These are phyloP conservation scores for Onthophagus taurus DNA, from an alignment of 1,140 invertebrate species.

Conservation along the genomic window DNA sequence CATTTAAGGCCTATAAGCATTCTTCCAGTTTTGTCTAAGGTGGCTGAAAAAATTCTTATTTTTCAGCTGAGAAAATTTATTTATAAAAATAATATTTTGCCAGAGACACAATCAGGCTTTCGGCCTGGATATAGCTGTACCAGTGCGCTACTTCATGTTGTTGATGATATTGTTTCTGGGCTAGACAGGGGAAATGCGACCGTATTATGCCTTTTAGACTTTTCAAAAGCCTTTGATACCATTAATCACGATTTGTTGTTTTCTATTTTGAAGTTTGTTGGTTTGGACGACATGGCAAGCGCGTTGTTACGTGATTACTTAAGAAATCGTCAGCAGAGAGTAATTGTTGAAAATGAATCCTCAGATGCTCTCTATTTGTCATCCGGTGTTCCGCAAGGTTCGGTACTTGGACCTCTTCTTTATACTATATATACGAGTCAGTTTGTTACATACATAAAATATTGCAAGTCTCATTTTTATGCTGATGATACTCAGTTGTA, in stretches of 20 bases:
- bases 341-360: neutral
- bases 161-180: slow-evolving; percentile 27
- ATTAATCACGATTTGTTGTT: slow-evolving; percentile 8
- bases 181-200: slow-evolving; percentile 22
- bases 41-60: no score
- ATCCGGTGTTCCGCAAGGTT: neutral
- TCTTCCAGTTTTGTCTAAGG: no score
- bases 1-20: no score
- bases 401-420: neutral
- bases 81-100: no score
- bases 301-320: neutral
- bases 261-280: neutral
- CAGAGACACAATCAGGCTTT: no score
- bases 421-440: no score
- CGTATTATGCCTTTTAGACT: slow-evolving; percentile 30
- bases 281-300: neutral
- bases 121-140: no score
- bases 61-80: no score
- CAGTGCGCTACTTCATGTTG: no score
- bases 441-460: no score
- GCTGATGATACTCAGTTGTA: no score
- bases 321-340: neutral
- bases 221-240: slow-evolving; percentile 26
- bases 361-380: neutral
- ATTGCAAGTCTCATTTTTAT: no score